Evolutionary conservation across 2,797 vertebrate genomes (phyloP).

Genomic region (Clarias laeviceps): DNA sequence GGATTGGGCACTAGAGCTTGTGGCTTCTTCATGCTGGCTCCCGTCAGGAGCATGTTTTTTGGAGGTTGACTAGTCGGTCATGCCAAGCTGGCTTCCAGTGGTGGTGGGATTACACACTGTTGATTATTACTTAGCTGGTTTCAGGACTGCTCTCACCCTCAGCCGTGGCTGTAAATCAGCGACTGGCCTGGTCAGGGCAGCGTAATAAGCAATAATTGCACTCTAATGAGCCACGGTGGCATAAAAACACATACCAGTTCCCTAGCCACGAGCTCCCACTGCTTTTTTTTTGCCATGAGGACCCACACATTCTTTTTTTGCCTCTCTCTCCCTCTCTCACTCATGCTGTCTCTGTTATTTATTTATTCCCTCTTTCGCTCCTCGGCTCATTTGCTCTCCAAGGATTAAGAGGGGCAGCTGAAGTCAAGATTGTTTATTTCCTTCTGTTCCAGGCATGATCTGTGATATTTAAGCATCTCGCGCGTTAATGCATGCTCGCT

Average conservation of each 20-base stretch:
- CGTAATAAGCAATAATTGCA: constrained; percentile 69
- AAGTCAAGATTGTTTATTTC: constrained; percentile 54
- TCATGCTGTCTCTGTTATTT: constrained; percentile 41
- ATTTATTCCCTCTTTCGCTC: constrained; percentile 34
- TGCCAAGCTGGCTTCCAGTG: constrained; percentile 52
- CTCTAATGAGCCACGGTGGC: constrained; percentile 66
- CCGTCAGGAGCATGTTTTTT: constrained; percentile 46
- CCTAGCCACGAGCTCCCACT: constrained; percentile 12
- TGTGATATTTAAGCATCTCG: constrained; percentile 50
- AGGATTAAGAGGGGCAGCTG: constrained; percentile 42
- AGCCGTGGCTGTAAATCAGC: constrained; percentile 67
- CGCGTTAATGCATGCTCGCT: neutral
- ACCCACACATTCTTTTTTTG: neutral
- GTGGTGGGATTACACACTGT: constrained; percentile 66
- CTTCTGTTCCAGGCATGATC: constrained; percentile 41
- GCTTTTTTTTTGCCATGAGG: constrained; percentile 12
- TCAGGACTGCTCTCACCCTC: constrained; percentile 62
- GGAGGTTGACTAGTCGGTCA: constrained; percentile 14
- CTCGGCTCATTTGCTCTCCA: constrained; percentile 50
- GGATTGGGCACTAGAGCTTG: neutral
- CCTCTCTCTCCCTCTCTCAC: neutral
- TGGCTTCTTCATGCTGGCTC: constrained; percentile 25
- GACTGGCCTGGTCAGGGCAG: constrained; percentile 55
- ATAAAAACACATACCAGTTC: constrained; percentile 47
- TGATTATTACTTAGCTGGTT: constrained; percentile 70